Percentiles rank a stretch among this genome's conserved stretches.
Evolutionary conservation across 2,888 invertebrate species (phyloP).

Genomic region (Tipula unca): DNA sequence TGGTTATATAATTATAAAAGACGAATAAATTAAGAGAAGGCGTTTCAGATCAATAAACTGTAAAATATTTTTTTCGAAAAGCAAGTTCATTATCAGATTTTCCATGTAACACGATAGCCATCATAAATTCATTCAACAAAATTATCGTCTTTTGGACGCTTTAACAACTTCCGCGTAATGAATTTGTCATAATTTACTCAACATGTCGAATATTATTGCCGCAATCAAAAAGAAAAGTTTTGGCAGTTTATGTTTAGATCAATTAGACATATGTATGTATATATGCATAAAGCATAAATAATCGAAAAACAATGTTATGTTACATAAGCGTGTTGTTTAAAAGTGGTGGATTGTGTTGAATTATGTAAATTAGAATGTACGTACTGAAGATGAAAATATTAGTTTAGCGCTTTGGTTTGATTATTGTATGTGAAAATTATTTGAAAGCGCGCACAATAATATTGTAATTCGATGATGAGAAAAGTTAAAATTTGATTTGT

Average conservation of each 20-base stretch:
- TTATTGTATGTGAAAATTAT: not conserved
- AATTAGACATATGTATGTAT: not conserved
- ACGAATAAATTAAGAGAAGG: too few species aligned
- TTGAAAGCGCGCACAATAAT: not conserved
- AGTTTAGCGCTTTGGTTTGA: not conserved
- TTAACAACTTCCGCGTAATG: not conserved
- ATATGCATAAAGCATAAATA: too few species aligned
- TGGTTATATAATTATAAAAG: too few species aligned
- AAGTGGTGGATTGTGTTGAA: too few species aligned
- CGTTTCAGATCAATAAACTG: too few species aligned
- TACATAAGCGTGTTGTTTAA: not conserved
- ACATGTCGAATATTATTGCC: not conserved
- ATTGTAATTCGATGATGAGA: not conserved
- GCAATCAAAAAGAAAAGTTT: not conserved
- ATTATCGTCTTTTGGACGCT: not conserved
- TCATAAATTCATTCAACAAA: not conserved
- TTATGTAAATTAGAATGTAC: not conserved
- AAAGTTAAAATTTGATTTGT: not conserved
- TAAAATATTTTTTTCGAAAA: too few species aligned
- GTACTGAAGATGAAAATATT: not conserved
- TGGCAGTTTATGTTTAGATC: too few species aligned
- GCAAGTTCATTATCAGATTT: too few species aligned
- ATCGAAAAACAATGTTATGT: too few species aligned
- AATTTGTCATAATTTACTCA: not conserved
- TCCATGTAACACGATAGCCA: not conserved